Evolutionary conservation across 2,113 vertebrate species (phyloP), one percentile per base, ranked within the genome.

Genomic region (Pollachius pollachius): DNA sequence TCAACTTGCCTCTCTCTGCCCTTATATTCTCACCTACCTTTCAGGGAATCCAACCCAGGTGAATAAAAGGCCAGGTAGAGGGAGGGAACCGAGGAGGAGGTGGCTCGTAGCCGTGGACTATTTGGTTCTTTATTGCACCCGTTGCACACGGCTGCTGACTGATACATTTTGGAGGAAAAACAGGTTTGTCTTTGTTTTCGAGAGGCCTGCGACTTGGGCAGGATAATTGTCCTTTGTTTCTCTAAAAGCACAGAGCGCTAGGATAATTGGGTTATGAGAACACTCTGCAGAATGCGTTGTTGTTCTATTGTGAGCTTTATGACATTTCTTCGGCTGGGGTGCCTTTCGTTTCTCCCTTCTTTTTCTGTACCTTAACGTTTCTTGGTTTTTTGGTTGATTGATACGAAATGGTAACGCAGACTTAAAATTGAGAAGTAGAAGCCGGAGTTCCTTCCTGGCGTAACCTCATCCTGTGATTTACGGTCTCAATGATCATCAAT

Each of bases 291-390:
- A 84, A 81, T 77, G 86, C 79, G 79, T 85, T 86, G 88, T 88
- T 86, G 85, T 89, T 89, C 81, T 84, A 77, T 85, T 74, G 85
- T 83, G 84, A 87, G 88, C 86, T 90, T 90, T 88, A 90, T 87
- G 86, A 87, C 86, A 89, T 82, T 85, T 84, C 67, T 80, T 71
- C 75, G 73, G 62, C 19, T 23, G 18, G 7, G 59, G 59, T 2
- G 71, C 71, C 15, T 65, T 72, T 85, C 84, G 79, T 78, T 52
- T 52, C 23, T 37, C 1, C 13, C 37, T 63, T 11, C n/a, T 63
- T 63, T 15, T 15, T 52, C n/a, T 60, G 15, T 60, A 60, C n/a
- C n/a, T 60, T 60, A 3, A 13, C 12, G 27, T 62, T 62, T 2
- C 25, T 27, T 62, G 23, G n/a, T n/a, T n/a, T 62, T 15, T 27